Base-by-base conservation (phyloP, 2,888 invertebrate genomes). In the Gonocerus acuteangulatus region DNA sequence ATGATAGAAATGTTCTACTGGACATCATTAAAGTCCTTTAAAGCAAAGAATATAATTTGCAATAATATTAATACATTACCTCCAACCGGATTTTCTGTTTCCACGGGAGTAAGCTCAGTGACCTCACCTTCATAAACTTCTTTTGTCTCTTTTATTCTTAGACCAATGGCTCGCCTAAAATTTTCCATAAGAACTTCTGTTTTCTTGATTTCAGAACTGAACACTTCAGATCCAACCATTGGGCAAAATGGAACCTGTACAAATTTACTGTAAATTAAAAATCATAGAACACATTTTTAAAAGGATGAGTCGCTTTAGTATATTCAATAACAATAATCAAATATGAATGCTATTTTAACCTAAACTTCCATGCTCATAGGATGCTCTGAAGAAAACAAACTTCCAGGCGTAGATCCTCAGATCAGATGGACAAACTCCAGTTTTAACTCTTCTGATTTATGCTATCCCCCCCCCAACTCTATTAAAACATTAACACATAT, bases 121-220 rank as follows among this genome's bases (percentile, higher is more conserved):
- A 99, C 96, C 79, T 99, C 99, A 9, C 99, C 99, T 76, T 99
- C 99, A 73, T 97, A 99, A 0, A 99, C 97, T 75, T 99, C 99
- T 73, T 99, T 99, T 0, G 93, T 95, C 77, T 99, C 99, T 62
- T 91, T 83, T 44, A 92, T 92, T 70, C 92, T 80, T 11, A 91
- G 77, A n/a, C 97, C 97, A 71, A 99, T 99, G 0, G 99, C 96
- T 63, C 97, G 80, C 2, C 99, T 80, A 72, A 99, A 99, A 72
- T 99, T 97, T 74, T 99, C 97, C 97, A 99, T 99, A 2, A 99
- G 77, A 0, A 99, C 96, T 77, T 99, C 99, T 0, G 99, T 99
- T 74, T 99, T 99, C 74, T 99, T 99, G 22, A 99, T 96, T 77
- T 99, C 99, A 32, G 92, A 87, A 69, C 97, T 97, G 76, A 89